Evolutionary conservation across 2,797 vertebrate species (phyloP).

Genomic region (Aotus griseimembra): DNA sequence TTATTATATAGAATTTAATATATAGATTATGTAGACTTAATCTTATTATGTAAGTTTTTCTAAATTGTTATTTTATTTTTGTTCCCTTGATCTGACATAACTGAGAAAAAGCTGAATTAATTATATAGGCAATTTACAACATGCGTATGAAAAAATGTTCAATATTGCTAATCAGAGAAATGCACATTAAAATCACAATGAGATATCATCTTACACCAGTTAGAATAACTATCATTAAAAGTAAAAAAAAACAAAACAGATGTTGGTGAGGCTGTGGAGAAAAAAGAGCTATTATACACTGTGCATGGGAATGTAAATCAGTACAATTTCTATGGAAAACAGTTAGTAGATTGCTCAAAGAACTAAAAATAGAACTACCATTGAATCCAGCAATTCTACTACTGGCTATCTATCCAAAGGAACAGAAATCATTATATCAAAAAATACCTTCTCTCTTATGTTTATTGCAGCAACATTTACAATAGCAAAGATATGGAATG

Average conservation of each 20-base stretch:
- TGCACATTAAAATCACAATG: not conserved
- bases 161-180: not conserved
- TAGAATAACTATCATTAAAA: not conserved
- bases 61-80: slow-evolving; percentile 43
- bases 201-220: not conserved
- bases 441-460: not conserved
- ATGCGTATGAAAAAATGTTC: not conserved
- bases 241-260: not conserved
- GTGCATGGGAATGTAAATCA: not conserved
- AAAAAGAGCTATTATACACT: not conserved
- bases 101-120: slow-evolving; percentile 47
- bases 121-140: slow-evolving; percentile 20
- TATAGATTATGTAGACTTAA: not conserved
- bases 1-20: not conserved
- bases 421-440: not conserved
- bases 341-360: not conserved
- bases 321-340: not conserved
- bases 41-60: not conserved
- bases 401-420: not conserved
- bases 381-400: not conserved
- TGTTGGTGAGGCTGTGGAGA: not conserved
- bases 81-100: not conserved
- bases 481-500: not conserved
- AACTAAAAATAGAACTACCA: not conserved
- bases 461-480: not conserved